A percentile compares a stretch with the other conserved stretches of the same genome.
phyloP scores from a whole-genome alignment of 2,888 invertebrate species.

The Rotaria sp. region DNA sequence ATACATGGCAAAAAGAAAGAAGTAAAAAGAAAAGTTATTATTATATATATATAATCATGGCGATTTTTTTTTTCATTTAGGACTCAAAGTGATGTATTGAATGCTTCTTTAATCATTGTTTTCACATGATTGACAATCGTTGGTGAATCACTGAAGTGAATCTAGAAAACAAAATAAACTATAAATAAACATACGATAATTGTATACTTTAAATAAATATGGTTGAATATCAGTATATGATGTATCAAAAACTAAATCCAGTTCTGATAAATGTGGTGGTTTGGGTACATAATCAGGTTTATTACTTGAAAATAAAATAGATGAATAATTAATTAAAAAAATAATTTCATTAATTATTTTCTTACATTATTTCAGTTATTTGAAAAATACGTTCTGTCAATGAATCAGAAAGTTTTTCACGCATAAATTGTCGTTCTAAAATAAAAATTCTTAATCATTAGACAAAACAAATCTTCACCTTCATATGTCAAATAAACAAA shows the following conservation, averaged over 20 bases:
- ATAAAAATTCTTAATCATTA: too few relatives aligned
- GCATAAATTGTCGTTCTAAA: slow-evolving; percentile 71
- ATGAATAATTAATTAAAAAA: background rate
- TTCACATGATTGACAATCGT: too few relatives aligned
- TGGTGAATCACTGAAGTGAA: background rate
- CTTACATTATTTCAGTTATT: slow-evolving; percentile 85
- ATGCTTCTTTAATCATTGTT: too few relatives aligned
- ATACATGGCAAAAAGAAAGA: background rate
- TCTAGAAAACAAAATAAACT: background rate
- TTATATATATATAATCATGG: background rate
- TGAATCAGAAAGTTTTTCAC: slow-evolving; percentile 63
- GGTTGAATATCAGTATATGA: slow-evolving; percentile 87
- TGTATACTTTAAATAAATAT: slow-evolving; percentile 78
- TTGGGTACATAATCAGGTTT: slow-evolving; percentile 89
- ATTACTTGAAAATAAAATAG: slow-evolving; percentile 41
- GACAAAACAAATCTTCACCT: too few relatives aligned
- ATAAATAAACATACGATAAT: background rate
- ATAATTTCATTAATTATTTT: background rate
- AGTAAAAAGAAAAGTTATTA: background rate
- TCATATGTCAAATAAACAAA: too few relatives aligned
- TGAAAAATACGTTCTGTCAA: slow-evolving; percentile 85
- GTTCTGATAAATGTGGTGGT: slow-evolving; percentile 81
- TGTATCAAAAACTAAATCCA: slow-evolving; percentile 88
- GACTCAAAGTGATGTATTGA: too few relatives aligned
- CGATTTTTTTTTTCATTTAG: background rate